phyloP scores from a whole-genome alignment of 2,113 vertebrate species.

The Sakesphorus luctuosus region DNA sequence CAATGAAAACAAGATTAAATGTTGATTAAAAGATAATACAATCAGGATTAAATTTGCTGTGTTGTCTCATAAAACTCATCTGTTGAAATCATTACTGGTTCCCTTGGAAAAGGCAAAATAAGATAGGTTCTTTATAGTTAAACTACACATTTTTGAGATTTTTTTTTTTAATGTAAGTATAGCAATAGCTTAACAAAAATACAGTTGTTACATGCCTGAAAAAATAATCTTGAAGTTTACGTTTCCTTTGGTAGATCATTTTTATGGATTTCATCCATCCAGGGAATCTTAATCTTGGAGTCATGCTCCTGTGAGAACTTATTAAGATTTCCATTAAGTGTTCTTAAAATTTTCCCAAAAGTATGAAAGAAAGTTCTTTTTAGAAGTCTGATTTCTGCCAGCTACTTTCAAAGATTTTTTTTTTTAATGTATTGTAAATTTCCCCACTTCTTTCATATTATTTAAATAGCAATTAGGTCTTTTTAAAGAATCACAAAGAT shows the following conservation, averaged over 20 bases:
- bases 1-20: not conserved
- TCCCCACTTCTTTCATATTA: not conserved
- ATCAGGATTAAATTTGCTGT: not conserved
- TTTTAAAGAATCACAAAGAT: not conserved
- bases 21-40: not conserved
- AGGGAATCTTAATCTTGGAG: not conserved
- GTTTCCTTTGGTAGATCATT: not conserved
- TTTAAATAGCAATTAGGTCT: not conserved
- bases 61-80: not conserved
- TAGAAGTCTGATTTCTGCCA: not conserved
- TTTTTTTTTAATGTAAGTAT: not conserved
- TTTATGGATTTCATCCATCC: not conserved
- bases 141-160: not conserved
- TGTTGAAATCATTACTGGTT: not conserved
- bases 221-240: not conserved
- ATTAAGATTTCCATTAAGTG: not conserved
- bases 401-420: not conserved
- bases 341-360: not conserved
- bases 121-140: not conserved
- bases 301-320: not conserved
- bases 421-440: not conserved
- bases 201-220: not conserved
- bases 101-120: not conserved
- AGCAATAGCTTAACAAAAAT: not conserved
- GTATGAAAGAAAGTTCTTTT: not conserved